phyloP scores from a whole-genome alignment of 2,113 vertebrate species.

The Apus apus region DNA sequence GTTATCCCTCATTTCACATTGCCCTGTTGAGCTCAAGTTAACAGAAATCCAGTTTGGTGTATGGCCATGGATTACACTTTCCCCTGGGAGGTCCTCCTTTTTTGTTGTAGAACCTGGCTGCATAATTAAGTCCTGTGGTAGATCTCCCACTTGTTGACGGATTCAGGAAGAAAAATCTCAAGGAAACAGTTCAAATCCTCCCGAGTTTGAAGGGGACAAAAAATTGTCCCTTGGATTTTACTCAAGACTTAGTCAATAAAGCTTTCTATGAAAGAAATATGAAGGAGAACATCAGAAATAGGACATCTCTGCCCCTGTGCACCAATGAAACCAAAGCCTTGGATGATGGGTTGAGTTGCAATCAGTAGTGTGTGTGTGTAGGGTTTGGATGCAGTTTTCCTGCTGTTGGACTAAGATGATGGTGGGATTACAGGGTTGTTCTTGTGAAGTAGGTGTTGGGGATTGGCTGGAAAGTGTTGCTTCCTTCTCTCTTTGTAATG shows the following conservation, averaged over 20 bases:
- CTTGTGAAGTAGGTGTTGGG: neutral
- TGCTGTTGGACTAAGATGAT: accelerated
- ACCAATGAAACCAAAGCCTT: neutral
- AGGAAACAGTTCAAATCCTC: neutral
- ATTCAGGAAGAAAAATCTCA: neutral
- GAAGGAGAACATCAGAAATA: neutral
- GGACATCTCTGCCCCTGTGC: neutral
- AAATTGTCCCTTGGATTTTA: neutral
- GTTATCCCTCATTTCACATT: neutral
- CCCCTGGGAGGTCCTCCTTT: neutral
- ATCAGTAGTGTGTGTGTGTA: neutral
- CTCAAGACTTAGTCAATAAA: neutral
- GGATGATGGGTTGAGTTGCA: too few relatives aligned
- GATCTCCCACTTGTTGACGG: neutral
- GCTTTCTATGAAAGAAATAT: neutral
- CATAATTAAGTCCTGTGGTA: neutral
- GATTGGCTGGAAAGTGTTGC: neutral
- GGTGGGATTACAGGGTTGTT: neutral
- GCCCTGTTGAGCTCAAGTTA: neutral
- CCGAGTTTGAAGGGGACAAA: neutral
- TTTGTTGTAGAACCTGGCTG: neutral
- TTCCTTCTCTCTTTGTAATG: neutral
- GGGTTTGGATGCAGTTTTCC: neutral
- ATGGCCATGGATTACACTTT: neutral
- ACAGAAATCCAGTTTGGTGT: neutral